These are phyloP conservation scores for Pollenia amentaria DNA, from an alignment of 2,888 invertebrate species.

Conservation along the genomic window DNA sequence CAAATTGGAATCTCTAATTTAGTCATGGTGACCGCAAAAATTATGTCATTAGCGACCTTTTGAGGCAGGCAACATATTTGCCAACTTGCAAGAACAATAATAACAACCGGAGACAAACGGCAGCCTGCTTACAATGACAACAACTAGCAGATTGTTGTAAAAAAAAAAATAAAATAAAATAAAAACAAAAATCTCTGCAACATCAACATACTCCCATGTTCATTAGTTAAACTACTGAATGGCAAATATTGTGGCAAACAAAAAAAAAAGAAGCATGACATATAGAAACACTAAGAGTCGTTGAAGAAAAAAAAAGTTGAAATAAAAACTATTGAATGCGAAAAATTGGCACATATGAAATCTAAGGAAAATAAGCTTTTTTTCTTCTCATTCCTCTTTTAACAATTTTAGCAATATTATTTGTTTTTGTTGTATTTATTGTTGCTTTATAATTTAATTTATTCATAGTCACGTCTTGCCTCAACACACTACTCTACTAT, in stretches of 20 bases:
- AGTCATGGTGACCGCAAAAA: conserved; percentile 72
- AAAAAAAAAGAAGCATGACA: conserved; percentile 64
- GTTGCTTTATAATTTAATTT: conserved; percentile 74
- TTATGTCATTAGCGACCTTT: conserved; percentile 75
- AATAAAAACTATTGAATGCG: conserved; percentile 62
- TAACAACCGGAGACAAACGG: conserved; percentile 14
- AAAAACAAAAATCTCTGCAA: conserved; percentile 26
- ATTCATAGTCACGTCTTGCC: conserved; percentile 75
- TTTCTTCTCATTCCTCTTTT: conserved; percentile 6
- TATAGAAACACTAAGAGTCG: conserved; percentile 44
- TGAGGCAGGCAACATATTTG: conserved; percentile 52
- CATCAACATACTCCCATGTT: conserved; percentile 71
- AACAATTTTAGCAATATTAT: conserved; percentile 67
- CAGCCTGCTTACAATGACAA: conserved; percentile 31
- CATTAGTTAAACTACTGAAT: conserved; percentile 72
- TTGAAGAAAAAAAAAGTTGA: conserved; percentile 23
- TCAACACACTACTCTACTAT: conserved; percentile 59
- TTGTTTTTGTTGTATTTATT: conserved; percentile 39
- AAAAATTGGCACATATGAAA: conserved; percentile 73
- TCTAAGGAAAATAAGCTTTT: conserved; percentile 27
- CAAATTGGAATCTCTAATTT: conserved; percentile 63
- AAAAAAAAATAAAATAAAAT: not conserved
- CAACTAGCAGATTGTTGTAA: not conserved
- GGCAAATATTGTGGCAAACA: conserved; percentile 45
- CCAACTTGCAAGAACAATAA: not conserved